Evolutionary conservation across 92 coral and sea anemone genomes (phyloP).

Genomic region (Siderastrea radians): DNA sequence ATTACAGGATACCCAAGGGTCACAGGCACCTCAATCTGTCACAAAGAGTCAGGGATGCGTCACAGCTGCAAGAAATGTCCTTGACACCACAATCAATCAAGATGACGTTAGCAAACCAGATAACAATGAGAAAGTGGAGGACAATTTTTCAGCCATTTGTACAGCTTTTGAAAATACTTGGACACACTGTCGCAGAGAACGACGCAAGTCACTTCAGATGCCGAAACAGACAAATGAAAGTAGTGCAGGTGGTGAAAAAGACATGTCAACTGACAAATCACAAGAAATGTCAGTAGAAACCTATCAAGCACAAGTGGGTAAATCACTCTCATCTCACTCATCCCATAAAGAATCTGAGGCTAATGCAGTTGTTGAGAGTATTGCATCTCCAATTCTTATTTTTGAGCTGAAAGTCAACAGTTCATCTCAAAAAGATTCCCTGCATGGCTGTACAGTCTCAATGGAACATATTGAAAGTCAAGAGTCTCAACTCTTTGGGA

Average conservation of each 20-base stretch:
- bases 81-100: not conserved
- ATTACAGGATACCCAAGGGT: not conserved
- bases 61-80: not conserved
- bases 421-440: not conserved
- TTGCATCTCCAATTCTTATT: constrained; percentile 59
- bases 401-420: constrained; percentile 58
- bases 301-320: not conserved
- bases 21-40: not conserved
- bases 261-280: not conserved
- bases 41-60: not conserved
- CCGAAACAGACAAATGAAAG: constrained; percentile 17
- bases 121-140: not conserved
- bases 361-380: not conserved
- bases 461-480: constrained; percentile 60
- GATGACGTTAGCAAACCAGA: not conserved
- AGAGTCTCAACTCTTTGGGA: constrained; percentile 75
- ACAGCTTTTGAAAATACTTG: constrained; percentile 85
- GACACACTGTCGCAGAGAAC: constrained; percentile 83
- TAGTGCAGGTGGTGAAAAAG: not conserved
- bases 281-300: constrained; percentile 3
- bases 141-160: constrained; percentile 46
- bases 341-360: not conserved
- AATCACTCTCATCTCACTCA: not conserved
- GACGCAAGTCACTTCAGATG: constrained; percentile 52
- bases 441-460: constrained; percentile 67